A percentile compares a stretch with the other conserved stretches of the same genome.
Conservation (phyloP, 2,797 vertebrate species). For the Lepus townsendii region DNA sequence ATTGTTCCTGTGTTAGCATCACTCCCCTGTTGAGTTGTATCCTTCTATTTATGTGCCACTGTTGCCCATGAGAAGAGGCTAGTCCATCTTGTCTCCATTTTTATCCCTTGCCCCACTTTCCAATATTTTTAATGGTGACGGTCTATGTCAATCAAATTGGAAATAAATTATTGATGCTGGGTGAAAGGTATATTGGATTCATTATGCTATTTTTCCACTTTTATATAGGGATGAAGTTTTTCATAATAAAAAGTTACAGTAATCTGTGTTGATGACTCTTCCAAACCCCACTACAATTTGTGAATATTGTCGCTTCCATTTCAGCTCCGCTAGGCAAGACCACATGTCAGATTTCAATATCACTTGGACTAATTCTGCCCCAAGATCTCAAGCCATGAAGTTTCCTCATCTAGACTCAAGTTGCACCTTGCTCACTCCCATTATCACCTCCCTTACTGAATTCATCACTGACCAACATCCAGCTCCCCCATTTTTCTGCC, state of each 20-base stretch:
- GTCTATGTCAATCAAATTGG: not conserved
- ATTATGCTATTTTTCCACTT: conserved; percentile 27
- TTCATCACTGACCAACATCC: not conserved
- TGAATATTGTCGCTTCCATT: not conserved
- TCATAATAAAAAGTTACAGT: not conserved
- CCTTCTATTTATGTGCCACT: not conserved
- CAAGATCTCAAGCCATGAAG: not conserved
- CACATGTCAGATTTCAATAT: not conserved
- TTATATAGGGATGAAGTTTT: not conserved
- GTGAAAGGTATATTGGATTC: not conserved
- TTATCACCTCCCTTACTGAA: not conserved
- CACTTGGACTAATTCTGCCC: not conserved
- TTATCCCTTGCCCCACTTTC: not conserved
- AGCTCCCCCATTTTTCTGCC: not conserved
- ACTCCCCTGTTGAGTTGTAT: not conserved
- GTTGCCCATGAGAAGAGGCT: not conserved
- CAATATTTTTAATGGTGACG: not conserved
- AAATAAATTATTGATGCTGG: not conserved
- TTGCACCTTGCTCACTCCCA: not conserved
- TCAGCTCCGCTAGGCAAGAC: not conserved
- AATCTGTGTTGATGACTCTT: not conserved
- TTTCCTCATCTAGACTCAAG: not conserved
- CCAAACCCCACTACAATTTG: not conserved
- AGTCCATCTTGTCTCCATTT: not conserved
- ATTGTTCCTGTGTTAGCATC: not conserved